These are phyloP conservation scores for Helleia helle DNA, from an alignment of 2,888 invertebrate species.

Conservation along the genomic window DNA sequence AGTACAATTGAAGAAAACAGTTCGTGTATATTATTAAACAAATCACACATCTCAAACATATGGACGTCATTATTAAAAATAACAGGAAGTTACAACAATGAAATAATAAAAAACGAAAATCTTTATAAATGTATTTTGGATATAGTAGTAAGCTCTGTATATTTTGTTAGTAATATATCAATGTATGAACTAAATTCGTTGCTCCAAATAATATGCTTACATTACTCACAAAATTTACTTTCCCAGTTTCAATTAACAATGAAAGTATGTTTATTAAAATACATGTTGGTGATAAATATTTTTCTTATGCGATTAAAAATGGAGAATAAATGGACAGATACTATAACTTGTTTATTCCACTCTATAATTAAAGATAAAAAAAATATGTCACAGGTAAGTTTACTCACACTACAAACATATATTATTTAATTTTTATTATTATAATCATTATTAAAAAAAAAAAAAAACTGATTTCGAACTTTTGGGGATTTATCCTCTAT, in stretches of 20 bases:
- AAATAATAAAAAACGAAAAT: constrained; percentile 27
- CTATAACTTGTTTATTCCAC: constrained; percentile 29
- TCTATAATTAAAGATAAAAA: constrained; percentile 33
- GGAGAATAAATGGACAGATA: constrained; percentile 33
- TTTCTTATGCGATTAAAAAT: constrained; percentile 23
- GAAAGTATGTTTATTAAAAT: constrained; percentile 35
- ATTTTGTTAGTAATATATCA: constrained; percentile 27
- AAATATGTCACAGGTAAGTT: constrained; percentile 16
- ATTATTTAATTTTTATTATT: too few relatives aligned
- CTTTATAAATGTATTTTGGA: constrained; percentile 31
- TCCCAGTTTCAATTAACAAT: constrained; percentile 26
- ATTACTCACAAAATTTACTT: constrained; percentile 28
- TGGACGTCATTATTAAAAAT: constrained; percentile 34
- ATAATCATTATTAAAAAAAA: too few relatives aligned
- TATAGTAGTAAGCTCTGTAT: constrained; percentile 30
- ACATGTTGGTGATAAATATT: constrained; percentile 32
- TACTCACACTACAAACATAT: too few relatives aligned
- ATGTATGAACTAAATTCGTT: constrained; percentile 29
- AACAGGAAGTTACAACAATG: constrained; percentile 28
- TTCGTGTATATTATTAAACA: constrained; percentile 23
- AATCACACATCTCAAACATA: constrained; percentile 24
- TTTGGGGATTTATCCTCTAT: too few relatives aligned
- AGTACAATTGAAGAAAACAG: constrained; percentile 5
- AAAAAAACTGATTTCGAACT: too few relatives aligned
- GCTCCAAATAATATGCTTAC: constrained; percentile 38